Evolutionary conservation across 2,888 invertebrate species (phyloP), one percentile per base, ranked within the genome.

Genomic region (Tetramorium bicarinatum): DNA sequence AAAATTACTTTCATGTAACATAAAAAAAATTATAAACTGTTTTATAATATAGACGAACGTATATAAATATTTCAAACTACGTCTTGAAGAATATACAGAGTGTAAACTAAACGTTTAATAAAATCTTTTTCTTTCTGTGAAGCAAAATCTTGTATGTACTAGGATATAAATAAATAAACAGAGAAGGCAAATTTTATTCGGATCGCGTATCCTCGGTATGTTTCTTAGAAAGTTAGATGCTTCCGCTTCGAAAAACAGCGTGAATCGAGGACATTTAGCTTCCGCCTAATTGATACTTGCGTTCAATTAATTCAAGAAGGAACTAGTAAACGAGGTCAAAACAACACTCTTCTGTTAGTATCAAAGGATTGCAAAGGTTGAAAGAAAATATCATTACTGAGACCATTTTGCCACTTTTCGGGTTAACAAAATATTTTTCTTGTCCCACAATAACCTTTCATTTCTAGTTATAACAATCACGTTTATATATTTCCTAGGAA

Each of bases 201-300:
- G 64, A 82, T 85, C 72, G 59, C 47, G 82, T 86, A 88, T 84
- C 75, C 69, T 52, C 61, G 56, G 54, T 83, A 41, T 64, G 81
- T 83, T 85, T 89, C 79, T 79, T 67, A 69, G 82, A 87, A 85
- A 86, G 62, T 64, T 75, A 87, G 82, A 56, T 52, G 84, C 84
- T 89, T 89, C 88, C 89, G 86, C 76, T 85, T 86, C 79, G 76
- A 86, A 88, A 85, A 85, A 81, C 61, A 83, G 67, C 80, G 77
- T 82, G 52, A 84, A 90, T 82, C 84, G 85, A 59, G 89, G 84
- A 81, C 87, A 74, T 47, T 62, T 74, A 77, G 81, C 85, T 87
- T 86, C 90, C 79, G 79, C n/a, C 82, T 84, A 86, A 85, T 89
- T 87, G 85, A 83, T 79, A 47, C 49, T 34, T n/a, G 49, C 13